phyloP scores from a whole-genome alignment of 2,113 vertebrate genomes.

The Hyla sarda region DNA sequence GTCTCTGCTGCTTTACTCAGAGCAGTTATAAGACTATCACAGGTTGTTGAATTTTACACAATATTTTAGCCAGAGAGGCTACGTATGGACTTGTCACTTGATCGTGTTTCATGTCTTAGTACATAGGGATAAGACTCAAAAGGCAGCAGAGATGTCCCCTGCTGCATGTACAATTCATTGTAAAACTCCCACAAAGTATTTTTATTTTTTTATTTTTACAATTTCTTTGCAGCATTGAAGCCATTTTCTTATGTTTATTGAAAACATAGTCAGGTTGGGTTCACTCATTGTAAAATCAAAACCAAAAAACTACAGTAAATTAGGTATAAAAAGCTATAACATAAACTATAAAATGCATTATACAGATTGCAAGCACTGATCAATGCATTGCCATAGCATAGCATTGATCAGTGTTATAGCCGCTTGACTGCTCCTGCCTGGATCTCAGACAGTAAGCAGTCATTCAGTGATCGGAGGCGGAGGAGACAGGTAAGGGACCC shows the following conservation, averaged over 20 bases:
- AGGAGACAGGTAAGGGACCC: no score
- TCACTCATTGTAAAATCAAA: no score
- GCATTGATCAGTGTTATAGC: no score
- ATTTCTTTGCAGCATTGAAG: not conserved
- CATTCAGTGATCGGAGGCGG: no score
- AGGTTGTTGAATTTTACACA: not conserved
- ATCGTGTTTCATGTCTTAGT: constrained; percentile 36
- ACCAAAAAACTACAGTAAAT: no score
- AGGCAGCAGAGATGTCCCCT: not conserved
- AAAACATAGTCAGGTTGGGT: not conserved
- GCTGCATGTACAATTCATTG: not conserved
- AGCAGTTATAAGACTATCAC: constrained; percentile 31
- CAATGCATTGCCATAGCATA: no score
- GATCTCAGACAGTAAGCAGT: no score
- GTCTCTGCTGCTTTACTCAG: not conserved
- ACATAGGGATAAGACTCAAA: constrained; percentile 14
- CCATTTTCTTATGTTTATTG: not conserved
- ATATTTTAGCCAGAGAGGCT: constrained; percentile 10
- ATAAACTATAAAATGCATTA: no score
- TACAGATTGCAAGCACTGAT: no score
- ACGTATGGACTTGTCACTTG: constrained; percentile 30
- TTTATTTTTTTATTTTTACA: not conserved
- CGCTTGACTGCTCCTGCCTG: no score
- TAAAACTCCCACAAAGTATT: not conserved
- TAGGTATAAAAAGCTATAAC: no score